A percentile compares a stretch with the other conserved stretches of the same genome.
These are phyloP conservation scores for Pandemis heparana DNA, from an alignment of 2,888 invertebrate species.

Conservation along the genomic window DNA sequence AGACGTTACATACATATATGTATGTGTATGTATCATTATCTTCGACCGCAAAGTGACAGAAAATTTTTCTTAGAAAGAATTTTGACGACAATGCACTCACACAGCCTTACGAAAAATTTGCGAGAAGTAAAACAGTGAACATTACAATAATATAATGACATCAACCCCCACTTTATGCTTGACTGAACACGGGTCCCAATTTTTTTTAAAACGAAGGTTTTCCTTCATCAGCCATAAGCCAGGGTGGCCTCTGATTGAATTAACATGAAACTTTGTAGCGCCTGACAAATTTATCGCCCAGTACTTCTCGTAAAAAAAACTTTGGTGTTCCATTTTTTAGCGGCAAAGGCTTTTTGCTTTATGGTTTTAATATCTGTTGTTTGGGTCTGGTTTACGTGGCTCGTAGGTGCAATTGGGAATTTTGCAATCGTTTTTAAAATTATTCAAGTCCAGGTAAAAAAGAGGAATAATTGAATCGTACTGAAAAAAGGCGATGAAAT, in stretches of 20 bases:
- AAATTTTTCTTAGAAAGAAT: too few relatives aligned
- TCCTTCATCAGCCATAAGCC: constrained; percentile 79
- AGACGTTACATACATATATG: too few relatives aligned
- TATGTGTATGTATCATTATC: too few relatives aligned
- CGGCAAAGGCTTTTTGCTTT: constrained; percentile 56
- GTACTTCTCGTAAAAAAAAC: constrained; percentile 71
- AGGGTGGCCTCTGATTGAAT: constrained; percentile 77
- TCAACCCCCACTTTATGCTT: constrained; percentile 30
- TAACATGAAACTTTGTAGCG: constrained; percentile 77
- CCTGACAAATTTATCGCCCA: constrained; percentile 77
- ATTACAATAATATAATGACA: constrained; percentile 41
- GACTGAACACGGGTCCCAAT: constrained; percentile 25
- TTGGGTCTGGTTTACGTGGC: constrained; percentile 47
- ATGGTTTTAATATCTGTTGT: constrained; percentile 61
- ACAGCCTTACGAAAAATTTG: constrained; percentile 16
- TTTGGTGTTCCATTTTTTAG: constrained; percentile 71
- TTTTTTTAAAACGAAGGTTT: constrained; percentile 51
- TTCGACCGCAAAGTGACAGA: too few relatives aligned
- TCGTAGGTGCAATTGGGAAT: constrained; percentile 19
- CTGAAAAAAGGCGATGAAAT: not conserved
- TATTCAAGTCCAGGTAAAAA: not conserved
- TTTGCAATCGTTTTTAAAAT: constrained; percentile 4
- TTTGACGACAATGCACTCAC: not conserved
- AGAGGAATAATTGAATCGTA: not conserved
- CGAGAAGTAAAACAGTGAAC: constrained; percentile 17